Evolutionary conservation across 2,888 invertebrate genomes (phyloP).

Genomic region (Machimus atricapillus): DNA sequence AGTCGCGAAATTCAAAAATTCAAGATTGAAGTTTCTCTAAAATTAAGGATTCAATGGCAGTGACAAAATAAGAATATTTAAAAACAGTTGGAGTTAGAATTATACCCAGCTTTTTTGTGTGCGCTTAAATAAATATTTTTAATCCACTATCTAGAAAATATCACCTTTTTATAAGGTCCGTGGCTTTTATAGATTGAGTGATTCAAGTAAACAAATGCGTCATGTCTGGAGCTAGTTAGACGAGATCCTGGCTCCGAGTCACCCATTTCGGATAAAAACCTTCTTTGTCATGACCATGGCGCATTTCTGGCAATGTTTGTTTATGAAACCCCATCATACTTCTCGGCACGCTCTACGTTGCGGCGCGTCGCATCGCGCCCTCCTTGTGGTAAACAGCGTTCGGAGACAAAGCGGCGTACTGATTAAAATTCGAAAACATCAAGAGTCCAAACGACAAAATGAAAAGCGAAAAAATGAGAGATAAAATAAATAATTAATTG

Average conservation of each 20-base stretch:
- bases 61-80: too few species aligned
- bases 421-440: slow-evolving; percentile 28
- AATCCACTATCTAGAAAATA: background rate
- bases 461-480: slow-evolving; percentile 2
- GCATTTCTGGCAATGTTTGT: background rate
- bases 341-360: background rate
- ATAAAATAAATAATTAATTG: slow-evolving; percentile 34
- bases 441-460: background rate
- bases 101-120: too few species aligned
- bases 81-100: too few species aligned
- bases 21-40: too few species aligned
- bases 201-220: background rate
- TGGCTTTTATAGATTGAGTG: background rate
- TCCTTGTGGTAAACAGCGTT: background rate
- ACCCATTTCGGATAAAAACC: background rate
- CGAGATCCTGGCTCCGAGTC: background rate
- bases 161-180: background rate
- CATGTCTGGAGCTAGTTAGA: background rate
- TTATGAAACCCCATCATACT: background rate
- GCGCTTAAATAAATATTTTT: background rate
- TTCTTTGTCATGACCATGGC: background rate
- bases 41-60: too few species aligned
- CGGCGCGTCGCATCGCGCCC: background rate
- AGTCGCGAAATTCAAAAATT: too few species aligned
- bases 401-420: background rate